phyloP scores from a whole-genome alignment of 2,113 vertebrate species.

The Dryoscopus gambensis region DNA sequence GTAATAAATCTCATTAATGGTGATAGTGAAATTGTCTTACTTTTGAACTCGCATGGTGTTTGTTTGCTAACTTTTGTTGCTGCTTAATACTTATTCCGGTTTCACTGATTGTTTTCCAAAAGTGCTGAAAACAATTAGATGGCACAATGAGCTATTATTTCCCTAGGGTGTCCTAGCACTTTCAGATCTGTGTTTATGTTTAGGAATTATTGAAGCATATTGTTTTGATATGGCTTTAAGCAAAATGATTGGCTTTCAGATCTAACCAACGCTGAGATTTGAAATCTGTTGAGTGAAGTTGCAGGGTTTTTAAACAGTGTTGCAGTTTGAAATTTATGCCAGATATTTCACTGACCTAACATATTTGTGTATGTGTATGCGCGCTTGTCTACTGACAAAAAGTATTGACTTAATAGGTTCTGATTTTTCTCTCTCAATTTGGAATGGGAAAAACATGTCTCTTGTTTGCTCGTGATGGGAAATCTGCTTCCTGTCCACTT shows the following conservation, averaged over 20 bases:
- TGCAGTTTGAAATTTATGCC: background rate
- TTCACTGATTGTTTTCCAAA: background rate
- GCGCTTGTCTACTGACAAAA: background rate
- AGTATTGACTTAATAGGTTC: background rate
- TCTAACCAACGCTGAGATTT: background rate
- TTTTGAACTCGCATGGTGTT: background rate
- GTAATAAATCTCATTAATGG: slow-evolving; percentile 38
- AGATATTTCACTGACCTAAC: background rate
- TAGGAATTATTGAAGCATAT: background rate
- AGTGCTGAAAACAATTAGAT: slow-evolving; percentile 5
- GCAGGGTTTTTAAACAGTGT: background rate
- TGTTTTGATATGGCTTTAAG: slow-evolving; percentile 3
- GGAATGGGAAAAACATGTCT: background rate
- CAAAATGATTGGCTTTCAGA: background rate
- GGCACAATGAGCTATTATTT: background rate
- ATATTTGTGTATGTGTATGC: background rate
- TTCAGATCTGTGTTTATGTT: background rate
- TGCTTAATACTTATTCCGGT: background rate
- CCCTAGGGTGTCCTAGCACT: background rate
- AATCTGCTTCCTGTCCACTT: background rate
- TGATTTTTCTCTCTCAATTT: background rate
- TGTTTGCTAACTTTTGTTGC: background rate
- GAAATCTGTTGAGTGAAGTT: background rate
- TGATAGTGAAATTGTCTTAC: slow-evolving; percentile 6
- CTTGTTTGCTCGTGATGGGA: background rate